Evolutionary conservation across 2,113 vertebrate genomes (phyloP).

Genomic region (Xenotilapia leptura): DNA sequence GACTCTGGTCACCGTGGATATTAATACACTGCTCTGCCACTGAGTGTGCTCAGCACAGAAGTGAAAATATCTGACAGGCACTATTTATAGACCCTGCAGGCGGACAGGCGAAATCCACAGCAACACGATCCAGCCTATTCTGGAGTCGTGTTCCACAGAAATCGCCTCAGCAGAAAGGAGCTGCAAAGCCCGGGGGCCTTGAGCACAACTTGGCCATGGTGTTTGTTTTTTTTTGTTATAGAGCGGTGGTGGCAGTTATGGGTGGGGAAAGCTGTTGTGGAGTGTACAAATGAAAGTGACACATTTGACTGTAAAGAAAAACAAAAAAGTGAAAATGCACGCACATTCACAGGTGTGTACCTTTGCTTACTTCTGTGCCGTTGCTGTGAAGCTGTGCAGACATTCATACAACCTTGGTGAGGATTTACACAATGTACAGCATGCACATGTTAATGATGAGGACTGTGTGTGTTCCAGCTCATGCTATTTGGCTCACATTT

Average conservation of each 20-base stretch:
- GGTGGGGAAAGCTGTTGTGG: neutral
- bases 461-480: neutral
- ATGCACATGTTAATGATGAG: neutral
- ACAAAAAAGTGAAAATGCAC: neutral
- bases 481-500: slow-evolving; percentile 10
- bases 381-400: neutral
- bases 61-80: slow-evolving; percentile 70
- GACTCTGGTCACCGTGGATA: slow-evolving; percentile 65
- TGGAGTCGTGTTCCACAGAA: slow-evolving; percentile 50
- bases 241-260: slow-evolving; percentile 5
- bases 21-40: slow-evolving; percentile 67
- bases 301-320: neutral
- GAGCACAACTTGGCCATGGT: slow-evolving; percentile 33
- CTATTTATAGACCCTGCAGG: slow-evolving; percentile 73
- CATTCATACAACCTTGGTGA: neutral
- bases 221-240: slow-evolving; percentile 15
- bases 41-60: slow-evolving; percentile 55
- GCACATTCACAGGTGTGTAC: slow-evolving; percentile 45
- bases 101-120: slow-evolving; percentile 63
- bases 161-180: slow-evolving; percentile 22
- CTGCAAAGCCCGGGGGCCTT: slow-evolving; percentile 5
- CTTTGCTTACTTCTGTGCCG: neutral
- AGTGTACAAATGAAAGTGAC: slow-evolving; percentile 6
- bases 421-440: neutral
- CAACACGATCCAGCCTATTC: slow-evolving; percentile 51